These are phyloP conservation scores for Corythoichthys haematopterus DNA, from an alignment of 2,113 vertebrate genomes.

Conservation along the genomic window DNA sequence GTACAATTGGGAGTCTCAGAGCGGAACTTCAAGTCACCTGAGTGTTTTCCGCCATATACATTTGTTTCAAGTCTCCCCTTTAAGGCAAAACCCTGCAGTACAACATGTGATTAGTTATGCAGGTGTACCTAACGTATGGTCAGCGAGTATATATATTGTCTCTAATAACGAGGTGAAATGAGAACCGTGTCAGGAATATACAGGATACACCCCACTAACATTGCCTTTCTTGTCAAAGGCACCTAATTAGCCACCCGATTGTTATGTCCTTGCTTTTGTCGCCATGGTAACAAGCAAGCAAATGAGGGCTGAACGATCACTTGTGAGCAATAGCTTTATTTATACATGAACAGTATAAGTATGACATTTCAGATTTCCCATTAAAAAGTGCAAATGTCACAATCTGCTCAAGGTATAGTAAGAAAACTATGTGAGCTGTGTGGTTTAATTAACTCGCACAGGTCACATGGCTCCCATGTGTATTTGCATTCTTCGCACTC, in stretches of 20 bases:
- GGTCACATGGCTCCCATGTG: conserved; percentile 49
- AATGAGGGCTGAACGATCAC: conserved; percentile 11
- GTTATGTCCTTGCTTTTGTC: conserved; percentile 31
- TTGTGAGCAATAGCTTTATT: not conserved
- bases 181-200: conserved; percentile 5
- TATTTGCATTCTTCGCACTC: conserved; percentile 23
- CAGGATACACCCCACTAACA: conserved; percentile 14
- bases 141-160: not conserved
- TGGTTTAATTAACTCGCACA: conserved; percentile 23
- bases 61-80: too few relatives aligned
- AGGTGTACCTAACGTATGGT: not conserved
- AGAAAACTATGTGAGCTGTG: conserved; percentile 27
- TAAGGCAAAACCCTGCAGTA: too few relatives aligned
- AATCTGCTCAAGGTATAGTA: conserved; percentile 17
- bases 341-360: not conserved
- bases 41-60: too few relatives aligned
- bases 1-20: too few relatives aligned
- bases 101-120: not conserved
- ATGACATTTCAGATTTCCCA: conserved; percentile 1
- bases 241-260: conserved; percentile 47
- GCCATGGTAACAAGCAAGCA: conserved; percentile 52
- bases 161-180: not conserved
- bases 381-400: conserved; percentile 40
- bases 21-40: too few relatives aligned
- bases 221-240: conserved; percentile 40